Evolutionary conservation across 2,888 invertebrate genomes (phyloP), one percentile per base, ranked within the genome.

Genomic region (Tuberolachnus salignus): DNA sequence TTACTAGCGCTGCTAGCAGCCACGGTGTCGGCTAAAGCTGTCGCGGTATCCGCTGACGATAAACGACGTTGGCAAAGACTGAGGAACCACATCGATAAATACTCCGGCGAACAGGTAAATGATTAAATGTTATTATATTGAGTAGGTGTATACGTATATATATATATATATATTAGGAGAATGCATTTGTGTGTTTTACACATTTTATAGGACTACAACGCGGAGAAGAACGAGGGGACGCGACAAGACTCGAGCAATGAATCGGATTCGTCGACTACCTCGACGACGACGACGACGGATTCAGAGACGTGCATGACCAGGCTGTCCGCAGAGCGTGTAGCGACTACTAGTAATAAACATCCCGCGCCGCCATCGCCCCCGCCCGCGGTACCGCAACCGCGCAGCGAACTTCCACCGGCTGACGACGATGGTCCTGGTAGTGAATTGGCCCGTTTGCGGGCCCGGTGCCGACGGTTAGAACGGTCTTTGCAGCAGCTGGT

Each of bases 21-120:
- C 42, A 42, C 53, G n/a, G 63, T 74, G 21, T 74, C 73, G 13
- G 73, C 73, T n/a, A 74, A 74, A 64, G 53, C 73, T 21, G 63
- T 74, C 10, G 51, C 73, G n/a, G 53, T 63, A 19, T 34, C 73
- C 3, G 53, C 51, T 1, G 63, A 42, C 51, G 73, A 74, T 42
- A 63, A 74, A 26, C 16, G 64, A 10, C 73, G 73, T 4, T 74
- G 73, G 73, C 51, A 13, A n/a, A 10, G 13, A 8, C 23, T 74
- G 53, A 63, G 63, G 8, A 64, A 64, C n/a, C 73, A 53, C n/a
- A 53, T 74, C 13, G 42, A 74, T 0, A 2, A 53, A 13, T 51
- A n/a, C 16, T 26, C 4, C 21, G 21, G 34, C 13, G 51, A 0
- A 13, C 44, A 1, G 73, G 73, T 74, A n/a, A n/a, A n/a, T n/a